Evolutionary conservation across 2,888 invertebrate genomes (phyloP), one percentile per base, ranked within the genome.

Genomic region (Acleris literana): DNA sequence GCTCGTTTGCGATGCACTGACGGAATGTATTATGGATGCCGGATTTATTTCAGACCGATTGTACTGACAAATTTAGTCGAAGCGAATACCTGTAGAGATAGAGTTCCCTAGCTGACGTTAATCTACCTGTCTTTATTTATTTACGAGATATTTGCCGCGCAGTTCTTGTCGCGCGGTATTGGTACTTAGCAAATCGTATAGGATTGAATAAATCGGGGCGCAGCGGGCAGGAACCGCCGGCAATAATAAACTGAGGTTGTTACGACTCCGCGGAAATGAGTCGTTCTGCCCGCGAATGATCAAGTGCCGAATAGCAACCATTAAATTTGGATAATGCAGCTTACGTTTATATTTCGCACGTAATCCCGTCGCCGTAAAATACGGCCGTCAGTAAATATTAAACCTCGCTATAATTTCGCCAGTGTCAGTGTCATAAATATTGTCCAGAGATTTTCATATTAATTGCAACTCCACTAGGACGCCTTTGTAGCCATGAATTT

Each of bases 381-480:
- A 89, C 84, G 86, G 80, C 79, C 80, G 83, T 86, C 85, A 82
- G 88, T 88, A 87, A 89, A 90, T 86, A 90, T 90, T 88, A 86
- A 85, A 86, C 80, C 83, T 76, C 70, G 83, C 81, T 83, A 85
- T 87, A 87, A 89, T 88, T 88, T 84, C 76, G 80, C 82, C 71
- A 74, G 81, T 83, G 84, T 84, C 82, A 80, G 80, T 84, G 82
- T 82, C 84, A 84, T 90, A 90, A 88, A 90, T 89, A 86, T 84
- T 81, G 83, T 82, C 78, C 82, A 77, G 80, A 83, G 83, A 86
- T 86, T 87, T 88, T 88, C 84, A 86, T 87, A 86, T 87, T 88
- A 87, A 86, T 87, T 86, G 81, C 80, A 80, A 83, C 77, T 79
- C 75, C 75, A 84, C 80, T 83, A 82, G 80, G 83, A 77, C 76